A percentile compares a stretch with the other conserved stretches of the same genome.
phyloP scores from a whole-genome alignment of 2,113 vertebrate genomes.

The Triplophysa tibetana region DNA sequence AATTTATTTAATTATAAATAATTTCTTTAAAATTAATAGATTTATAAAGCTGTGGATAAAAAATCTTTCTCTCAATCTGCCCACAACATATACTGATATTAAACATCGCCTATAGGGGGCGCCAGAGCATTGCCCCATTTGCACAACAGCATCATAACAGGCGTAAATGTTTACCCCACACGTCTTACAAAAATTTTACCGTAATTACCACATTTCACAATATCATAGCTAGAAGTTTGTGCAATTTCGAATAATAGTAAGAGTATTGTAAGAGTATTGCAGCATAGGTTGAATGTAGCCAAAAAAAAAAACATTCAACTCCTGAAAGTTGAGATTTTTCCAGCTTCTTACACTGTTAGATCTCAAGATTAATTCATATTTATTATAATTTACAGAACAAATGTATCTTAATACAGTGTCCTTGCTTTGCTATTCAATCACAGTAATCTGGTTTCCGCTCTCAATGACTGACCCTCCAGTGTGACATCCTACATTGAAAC shows the following conservation, averaged over 20 bases:
- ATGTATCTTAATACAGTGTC: background rate
- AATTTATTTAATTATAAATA: too few species aligned
- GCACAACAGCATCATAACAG: background rate
- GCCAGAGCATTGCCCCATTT: background rate
- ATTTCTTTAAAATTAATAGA: too few species aligned
- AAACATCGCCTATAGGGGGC: constrained; percentile 3
- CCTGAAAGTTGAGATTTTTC: background rate
- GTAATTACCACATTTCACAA: background rate
- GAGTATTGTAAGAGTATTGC: too few species aligned
- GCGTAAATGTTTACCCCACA: background rate
- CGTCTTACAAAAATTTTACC: too few species aligned
- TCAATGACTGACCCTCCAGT: background rate
- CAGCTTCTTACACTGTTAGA: background rate
- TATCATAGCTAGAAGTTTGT: background rate
- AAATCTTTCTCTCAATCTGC: background rate
- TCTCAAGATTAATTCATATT: background rate
- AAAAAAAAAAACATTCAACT: too few species aligned
- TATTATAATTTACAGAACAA: background rate
- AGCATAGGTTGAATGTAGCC: too few species aligned
- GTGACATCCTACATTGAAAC: constrained; percentile 6
- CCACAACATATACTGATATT: background rate
- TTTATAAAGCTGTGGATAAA: too few species aligned
- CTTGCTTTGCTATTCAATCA: background rate
- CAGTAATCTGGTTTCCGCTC: background rate
- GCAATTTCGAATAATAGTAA: too few species aligned